Conservation (phyloP, 2,113 vertebrate genomes). For the Gadus macrocephalus region DNA sequence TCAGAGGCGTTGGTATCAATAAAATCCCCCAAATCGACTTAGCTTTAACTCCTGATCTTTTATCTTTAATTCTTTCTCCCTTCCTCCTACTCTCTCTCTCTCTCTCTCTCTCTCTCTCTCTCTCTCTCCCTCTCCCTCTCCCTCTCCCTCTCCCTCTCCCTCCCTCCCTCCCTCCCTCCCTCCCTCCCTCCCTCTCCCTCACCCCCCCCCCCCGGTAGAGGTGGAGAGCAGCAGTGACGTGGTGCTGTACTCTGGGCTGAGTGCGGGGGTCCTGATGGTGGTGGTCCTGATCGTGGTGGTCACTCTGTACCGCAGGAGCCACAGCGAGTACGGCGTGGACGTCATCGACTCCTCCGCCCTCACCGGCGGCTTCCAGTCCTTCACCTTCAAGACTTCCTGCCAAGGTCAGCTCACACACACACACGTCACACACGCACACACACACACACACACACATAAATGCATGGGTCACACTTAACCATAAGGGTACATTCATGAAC, state of each 20-base stretch:
- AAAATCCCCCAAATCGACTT: too few species aligned
- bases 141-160: too few species aligned
- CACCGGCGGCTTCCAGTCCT: conserved; percentile 95
- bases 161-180: too few species aligned
- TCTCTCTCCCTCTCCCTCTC: background rate
- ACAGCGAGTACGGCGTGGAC: conserved; percentile 96
- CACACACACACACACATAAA: too few species aligned
- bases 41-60: too few species aligned
- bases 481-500: too few species aligned
- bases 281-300: conserved; percentile 86
- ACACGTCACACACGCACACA: too few species aligned
- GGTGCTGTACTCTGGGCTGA: conserved; percentile 90
- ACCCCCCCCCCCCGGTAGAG: conserved; percentile 61
- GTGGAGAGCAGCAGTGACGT: conserved; percentile 86
- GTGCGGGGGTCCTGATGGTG: conserved; percentile 86
- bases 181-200: background rate
- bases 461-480: too few species aligned
- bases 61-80: too few species aligned
- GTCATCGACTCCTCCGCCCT: conserved; percentile 97
- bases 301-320: conserved; percentile 89
- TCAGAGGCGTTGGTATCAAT: too few species aligned
- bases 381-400: conserved; percentile 96
- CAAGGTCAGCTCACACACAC: conserved; percentile 78
- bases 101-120: too few species aligned
- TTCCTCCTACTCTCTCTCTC: too few species aligned